These are phyloP conservation scores for Philopedon plagiatum DNA, from an alignment of 2,888 invertebrate species.

Conservation along the genomic window DNA sequence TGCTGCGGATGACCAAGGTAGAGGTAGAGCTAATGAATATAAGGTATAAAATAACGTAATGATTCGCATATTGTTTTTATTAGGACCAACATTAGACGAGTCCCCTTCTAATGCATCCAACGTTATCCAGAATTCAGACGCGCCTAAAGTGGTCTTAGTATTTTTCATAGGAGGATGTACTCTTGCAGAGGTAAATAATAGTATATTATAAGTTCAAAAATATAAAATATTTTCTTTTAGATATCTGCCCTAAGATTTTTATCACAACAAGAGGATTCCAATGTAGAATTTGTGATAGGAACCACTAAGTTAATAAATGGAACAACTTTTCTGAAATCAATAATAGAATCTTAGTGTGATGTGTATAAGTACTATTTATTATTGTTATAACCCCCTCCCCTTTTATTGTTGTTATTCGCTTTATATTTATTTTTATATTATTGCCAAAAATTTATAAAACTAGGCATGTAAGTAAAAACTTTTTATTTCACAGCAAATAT, in stretches of 20 bases:
- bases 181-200: slow-evolving; percentile 80
- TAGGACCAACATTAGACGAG: slow-evolving; percentile 78
- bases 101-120: slow-evolving; percentile 68
- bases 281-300: slow-evolving; percentile 90
- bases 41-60: too few relatives aligned
- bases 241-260: slow-evolving; percentile 83
- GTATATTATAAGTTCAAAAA: slow-evolving; percentile 11
- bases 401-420: neutral
- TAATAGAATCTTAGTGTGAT: slow-evolving; percentile 75
- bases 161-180: slow-evolving; percentile 98
- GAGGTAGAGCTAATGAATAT: too few relatives aligned
- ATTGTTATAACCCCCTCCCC: too few relatives aligned
- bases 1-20: too few relatives aligned
- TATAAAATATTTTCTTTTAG: slow-evolving; percentile 57
- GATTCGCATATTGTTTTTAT: slow-evolving; percentile 37
- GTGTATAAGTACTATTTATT: slow-evolving; percentile 6
- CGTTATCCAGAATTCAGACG: slow-evolving; percentile 68
- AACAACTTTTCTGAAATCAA: slow-evolving; percentile 83
- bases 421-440: neutral
- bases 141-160: slow-evolving; percentile 84
- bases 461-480: neutral
- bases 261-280: slow-evolving; percentile 83
- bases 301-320: slow-evolving; percentile 96
- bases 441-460: neutral
- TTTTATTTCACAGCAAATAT: slow-evolving; percentile 12